Evolutionary conservation across 1,140 invertebrate species (phyloP), one percentile per base, ranked within the genome.

Genomic region (Bombus breviceps): DNA sequence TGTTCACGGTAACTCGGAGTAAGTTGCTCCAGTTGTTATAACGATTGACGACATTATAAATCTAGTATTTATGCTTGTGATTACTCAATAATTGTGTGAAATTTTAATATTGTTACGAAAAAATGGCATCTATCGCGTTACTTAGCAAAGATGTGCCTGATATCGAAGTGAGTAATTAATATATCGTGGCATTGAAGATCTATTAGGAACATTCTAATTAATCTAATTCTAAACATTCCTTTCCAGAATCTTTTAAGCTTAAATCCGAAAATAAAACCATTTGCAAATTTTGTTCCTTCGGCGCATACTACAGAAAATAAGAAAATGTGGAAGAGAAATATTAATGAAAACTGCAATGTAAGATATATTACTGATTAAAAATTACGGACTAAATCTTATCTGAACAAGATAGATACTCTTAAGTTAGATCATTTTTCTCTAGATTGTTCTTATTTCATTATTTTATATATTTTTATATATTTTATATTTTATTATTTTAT

Each of bases 281-380:
- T 97, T 92, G 97, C 98, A 9, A 97, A 96, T 89, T 93, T 98
- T 25, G 96, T 98, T 37, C 98, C 99, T 32, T 98, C 98, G 37
- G 94, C 95, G 28, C 95, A 96, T 76, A 99, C 99, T 0, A 99
- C 99, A 95, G 95, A 96, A 83, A 97, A 97, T 85, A 99, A 99
- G 93, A 96, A 97, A 86, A 97, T 98, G 86, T 99, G 99, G 99
- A 99, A 99, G 94, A 96, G 99, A 88, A 99, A 99, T 94, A 93
- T 96, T 0, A 97, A 98, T 89, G 98, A 98, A 91, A 97, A 97
- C 88, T 99, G 98, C 93, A 95, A 96, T 2, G 98, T 99, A 96
- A 97, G 97, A 83, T 62, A 13, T 25, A 37, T 71, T 10, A 57
- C 15, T 3, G 6, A 66, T 53, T 53, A 53, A 53, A 53, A 53